Evolutionary conservation across 2,888 invertebrate genomes (phyloP).

Genomic region (Ophion ellenae): DNA sequence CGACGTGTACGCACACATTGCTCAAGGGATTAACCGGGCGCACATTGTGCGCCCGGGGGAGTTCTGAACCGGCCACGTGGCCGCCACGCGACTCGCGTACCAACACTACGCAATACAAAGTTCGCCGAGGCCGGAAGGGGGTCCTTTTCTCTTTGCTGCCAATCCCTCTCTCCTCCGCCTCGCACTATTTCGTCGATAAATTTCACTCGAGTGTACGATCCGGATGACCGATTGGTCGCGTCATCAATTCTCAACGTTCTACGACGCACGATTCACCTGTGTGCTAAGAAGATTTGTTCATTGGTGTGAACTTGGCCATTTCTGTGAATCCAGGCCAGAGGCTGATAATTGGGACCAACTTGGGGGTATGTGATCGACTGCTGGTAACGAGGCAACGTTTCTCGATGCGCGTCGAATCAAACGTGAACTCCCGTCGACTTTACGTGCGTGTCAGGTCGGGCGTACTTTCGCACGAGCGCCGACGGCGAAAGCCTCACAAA

Average conservation of each 20-base stretch:
- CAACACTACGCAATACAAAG: constrained; percentile 47
- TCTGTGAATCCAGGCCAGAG: neutral
- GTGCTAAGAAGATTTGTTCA: too few relatives aligned
- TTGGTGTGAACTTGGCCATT: too few relatives aligned
- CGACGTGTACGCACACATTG: constrained; percentile 38
- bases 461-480: neutral
- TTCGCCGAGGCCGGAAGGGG: constrained; percentile 25
- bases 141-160: constrained; percentile 14
- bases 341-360: neutral
- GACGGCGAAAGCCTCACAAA: neutral
- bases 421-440: neutral
- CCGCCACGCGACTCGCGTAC: constrained; percentile 72
- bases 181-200: too few relatives aligned
- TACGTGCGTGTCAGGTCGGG: neutral
- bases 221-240: too few relatives aligned
- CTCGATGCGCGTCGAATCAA: neutral
- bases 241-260: too few relatives aligned
- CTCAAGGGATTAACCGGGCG: constrained; percentile 61
- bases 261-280: too few relatives aligned
- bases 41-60: constrained; percentile 62
- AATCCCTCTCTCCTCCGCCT: neutral
- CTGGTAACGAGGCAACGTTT: neutral
- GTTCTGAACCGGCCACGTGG: constrained; percentile 72
- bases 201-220: too few relatives aligned
- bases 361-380: neutral